phyloP scores from a whole-genome alignment of 1,140 invertebrate species.

The Drosophila pseudoobscura region DNA sequence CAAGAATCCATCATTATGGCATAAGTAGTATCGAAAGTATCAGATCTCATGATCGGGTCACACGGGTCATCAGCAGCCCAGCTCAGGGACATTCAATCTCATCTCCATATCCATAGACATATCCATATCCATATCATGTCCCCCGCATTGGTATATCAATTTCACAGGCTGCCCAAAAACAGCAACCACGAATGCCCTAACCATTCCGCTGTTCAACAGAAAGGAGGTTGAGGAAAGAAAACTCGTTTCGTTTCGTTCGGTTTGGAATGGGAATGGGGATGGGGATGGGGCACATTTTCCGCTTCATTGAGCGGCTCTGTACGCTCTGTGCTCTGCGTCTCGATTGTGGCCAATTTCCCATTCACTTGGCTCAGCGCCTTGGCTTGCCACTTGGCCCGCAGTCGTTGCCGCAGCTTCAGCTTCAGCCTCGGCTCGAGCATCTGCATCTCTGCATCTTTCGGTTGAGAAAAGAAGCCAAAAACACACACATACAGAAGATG shows the following conservation, averaged over 20 bases:
- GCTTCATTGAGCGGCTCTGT: conserved; percentile 67
- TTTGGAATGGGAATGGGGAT: no score
- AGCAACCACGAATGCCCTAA: conserved; percentile 32
- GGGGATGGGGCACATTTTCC: conserved; percentile 69
- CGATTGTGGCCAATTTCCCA: conserved; percentile 52
- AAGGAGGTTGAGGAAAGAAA: conserved; percentile 24
- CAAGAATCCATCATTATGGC: conserved; percentile 2
- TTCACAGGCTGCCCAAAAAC: conserved; percentile 30
- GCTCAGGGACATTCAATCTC: conserved; percentile 14
- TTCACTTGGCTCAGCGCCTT: conserved; percentile 36
- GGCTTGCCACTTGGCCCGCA: conserved; percentile 44
- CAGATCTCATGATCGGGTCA: conserved; percentile 13
- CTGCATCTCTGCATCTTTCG: conserved; percentile 67
- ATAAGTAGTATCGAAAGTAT: conserved; percentile 1
- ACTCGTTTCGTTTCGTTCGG: conserved; percentile 72
- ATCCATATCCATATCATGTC: conserved; percentile 13
- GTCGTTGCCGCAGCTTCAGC: conserved; percentile 21
- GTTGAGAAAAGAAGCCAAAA: conserved; percentile 16
- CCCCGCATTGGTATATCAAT: no score
- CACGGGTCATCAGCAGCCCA: conserved; percentile 17
- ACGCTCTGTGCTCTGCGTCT: conserved; percentile 37
- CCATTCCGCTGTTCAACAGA: conserved; percentile 15
- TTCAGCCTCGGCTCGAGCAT: conserved; percentile 40
- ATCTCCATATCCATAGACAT: conserved; percentile 29
- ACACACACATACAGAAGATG: conserved; percentile 28